These are phyloP conservation scores for Allobates femoralis DNA, from an alignment of 2,797 vertebrate species.

Conservation along the genomic window DNA sequence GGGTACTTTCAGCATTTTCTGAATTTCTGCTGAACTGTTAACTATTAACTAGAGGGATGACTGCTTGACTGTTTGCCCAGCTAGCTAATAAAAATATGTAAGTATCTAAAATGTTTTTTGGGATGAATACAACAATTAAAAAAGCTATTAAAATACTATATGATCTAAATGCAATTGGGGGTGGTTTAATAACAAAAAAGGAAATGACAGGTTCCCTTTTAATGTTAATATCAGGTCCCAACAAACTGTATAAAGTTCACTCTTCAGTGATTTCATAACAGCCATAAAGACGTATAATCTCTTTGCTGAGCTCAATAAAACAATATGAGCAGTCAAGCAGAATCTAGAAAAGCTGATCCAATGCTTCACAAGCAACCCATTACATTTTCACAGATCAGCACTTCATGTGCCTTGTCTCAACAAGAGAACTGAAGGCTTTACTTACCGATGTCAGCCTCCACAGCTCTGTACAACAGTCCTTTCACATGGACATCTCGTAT, in stretches of 20 bases:
- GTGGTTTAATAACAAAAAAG: no score
- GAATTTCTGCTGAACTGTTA: no score
- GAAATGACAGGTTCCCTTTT: no score
- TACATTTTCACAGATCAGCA: neutral
- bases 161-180: no score
- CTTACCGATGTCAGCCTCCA: constrained; percentile 95
- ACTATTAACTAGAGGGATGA: no score
- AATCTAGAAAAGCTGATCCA: neutral
- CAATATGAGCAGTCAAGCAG: neutral
- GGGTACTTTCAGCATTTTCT: no score
- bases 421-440: neutral
- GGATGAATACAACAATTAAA: no score
- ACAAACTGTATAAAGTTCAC: neutral
- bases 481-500: constrained; percentile 97
- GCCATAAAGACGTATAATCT: neutral
- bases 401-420: neutral
- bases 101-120: no score
- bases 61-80: no score
- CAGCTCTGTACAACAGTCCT: constrained; percentile 95
- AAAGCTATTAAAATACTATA: no score
- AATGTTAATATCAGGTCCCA: neutral
- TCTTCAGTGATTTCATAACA: neutral
- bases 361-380: neutral
- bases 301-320: neutral
- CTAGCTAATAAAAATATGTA: no score